A percentile compares a stretch with the other conserved stretches of the same genome.
These are phyloP conservation scores for Eucera pruinosa DNA, from an alignment of 2,888 invertebrate genomes.

Conservation along the genomic window DNA sequence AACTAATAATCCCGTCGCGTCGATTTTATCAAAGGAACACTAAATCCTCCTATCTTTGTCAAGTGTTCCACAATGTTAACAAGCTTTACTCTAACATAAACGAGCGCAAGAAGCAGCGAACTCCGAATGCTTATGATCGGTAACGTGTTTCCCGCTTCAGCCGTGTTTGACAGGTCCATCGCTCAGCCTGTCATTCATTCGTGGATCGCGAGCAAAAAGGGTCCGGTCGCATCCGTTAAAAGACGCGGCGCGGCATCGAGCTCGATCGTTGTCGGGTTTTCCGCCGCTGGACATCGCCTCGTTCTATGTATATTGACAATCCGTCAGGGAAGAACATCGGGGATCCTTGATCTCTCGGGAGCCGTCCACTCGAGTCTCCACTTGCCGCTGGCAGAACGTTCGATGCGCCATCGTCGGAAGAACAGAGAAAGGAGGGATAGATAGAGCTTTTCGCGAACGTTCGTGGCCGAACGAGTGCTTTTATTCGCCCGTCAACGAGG, in stretches of 20 bases:
- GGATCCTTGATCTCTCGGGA: constrained; percentile 24
- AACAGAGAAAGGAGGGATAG: neutral
- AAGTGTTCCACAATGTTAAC: too few relatives aligned
- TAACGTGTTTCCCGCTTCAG: neutral
- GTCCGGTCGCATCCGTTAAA: neutral
- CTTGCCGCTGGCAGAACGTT: constrained; percentile 11
- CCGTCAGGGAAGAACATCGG: constrained; percentile 46
- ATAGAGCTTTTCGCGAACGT: constrained; percentile 24
- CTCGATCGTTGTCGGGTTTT: neutral
- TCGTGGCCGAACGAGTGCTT: constrained; percentile 9
- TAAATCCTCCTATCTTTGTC: too few relatives aligned
- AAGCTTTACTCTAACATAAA: too few relatives aligned
- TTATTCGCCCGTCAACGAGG: constrained; percentile 24
- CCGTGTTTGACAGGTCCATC: neutral
- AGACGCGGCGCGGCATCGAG: constrained; percentile 2
- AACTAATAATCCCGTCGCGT: too few relatives aligned
- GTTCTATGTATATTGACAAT: constrained; percentile 41
- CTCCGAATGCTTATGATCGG: too few relatives aligned
- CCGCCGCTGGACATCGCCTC: constrained; percentile 7
- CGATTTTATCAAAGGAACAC: too few relatives aligned
- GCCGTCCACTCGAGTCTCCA: constrained; percentile 35
- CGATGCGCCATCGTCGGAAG: neutral
- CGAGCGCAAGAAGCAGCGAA: neutral
- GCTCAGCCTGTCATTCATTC: neutral
- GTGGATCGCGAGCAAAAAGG: neutral